Percentiles rank a stretch among this genome's conserved stretches.
Conservation (phyloP, 2,888 invertebrate genomes). For the Calliopum simillimum region DNA sequence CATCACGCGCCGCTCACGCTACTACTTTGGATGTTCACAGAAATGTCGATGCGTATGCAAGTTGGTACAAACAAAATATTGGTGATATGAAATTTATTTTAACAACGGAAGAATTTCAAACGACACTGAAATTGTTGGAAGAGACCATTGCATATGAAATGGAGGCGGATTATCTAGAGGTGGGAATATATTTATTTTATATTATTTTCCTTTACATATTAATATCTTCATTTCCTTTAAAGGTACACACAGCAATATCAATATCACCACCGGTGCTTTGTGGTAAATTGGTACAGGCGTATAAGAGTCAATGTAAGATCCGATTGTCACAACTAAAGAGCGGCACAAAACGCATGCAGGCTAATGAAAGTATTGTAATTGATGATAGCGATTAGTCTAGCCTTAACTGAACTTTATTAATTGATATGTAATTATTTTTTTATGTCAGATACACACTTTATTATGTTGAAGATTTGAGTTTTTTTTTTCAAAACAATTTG, state of each 20-base stretch:
- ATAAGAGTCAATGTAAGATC: conserved; percentile 58
- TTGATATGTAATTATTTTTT: too few relatives aligned
- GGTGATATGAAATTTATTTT: conserved; percentile 63
- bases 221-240: neutral
- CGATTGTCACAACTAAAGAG: conserved; percentile 51
- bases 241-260: conserved; percentile 60
- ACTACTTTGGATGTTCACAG: conserved; percentile 53
- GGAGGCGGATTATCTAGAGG: conserved; percentile 60
- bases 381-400: conserved; percentile 45
- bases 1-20: conserved; percentile 58
- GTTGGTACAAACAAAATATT: conserved; percentile 64
- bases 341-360: conserved; percentile 32
- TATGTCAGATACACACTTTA: too few relatives aligned
- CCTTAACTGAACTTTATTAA: too few relatives aligned
- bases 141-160: conserved; percentile 57
- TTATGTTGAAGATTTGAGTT: too few relatives aligned
- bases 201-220: neutral
- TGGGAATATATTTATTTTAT: conserved; percentile 35
- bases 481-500: too few relatives aligned
- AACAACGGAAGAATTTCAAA: conserved; percentile 55
- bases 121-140: conserved; percentile 52
- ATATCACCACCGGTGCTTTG: conserved; percentile 60
- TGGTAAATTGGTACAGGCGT: conserved; percentile 61
- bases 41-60: conserved; percentile 59
- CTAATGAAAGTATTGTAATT: conserved; percentile 46